A percentile compares a stretch with the other conserved stretches of the same genome.
Evolutionary conservation across 2,888 invertebrate species (phyloP).

Genomic region (Athetis lepigone): DNA sequence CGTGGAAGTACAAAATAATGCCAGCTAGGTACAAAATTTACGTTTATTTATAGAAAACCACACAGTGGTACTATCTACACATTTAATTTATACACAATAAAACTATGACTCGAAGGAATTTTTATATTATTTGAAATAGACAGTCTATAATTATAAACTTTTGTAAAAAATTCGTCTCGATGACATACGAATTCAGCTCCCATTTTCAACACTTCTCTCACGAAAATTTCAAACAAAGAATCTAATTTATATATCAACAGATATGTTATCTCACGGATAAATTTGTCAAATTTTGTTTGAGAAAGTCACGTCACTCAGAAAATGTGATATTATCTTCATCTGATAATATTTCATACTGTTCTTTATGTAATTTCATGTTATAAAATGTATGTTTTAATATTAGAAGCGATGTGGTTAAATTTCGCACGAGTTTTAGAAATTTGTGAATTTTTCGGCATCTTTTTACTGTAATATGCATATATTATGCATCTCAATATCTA

Average conservation of each 20-base stretch:
- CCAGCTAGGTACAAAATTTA: slow-evolving; percentile 60
- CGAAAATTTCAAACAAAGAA: background rate
- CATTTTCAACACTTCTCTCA: slow-evolving; percentile 1
- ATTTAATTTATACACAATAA: slow-evolving; percentile 40
- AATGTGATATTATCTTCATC: slow-evolving; percentile 7
- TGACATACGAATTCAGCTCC: slow-evolving; percentile 58
- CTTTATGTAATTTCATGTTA: slow-evolving; percentile 29
- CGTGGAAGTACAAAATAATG: slow-evolving; percentile 34
- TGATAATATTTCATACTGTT: slow-evolving; percentile 17
- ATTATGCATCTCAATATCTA: no score
- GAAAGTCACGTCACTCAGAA: slow-evolving; percentile 20
- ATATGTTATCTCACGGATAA: slow-evolving; percentile 28
- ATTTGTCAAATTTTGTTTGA: slow-evolving; percentile 9
- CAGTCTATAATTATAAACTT: slow-evolving; percentile 64
- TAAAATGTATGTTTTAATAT: no score
- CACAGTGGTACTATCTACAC: slow-evolving; percentile 54
- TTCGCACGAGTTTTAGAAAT: no score
- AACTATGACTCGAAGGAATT: slow-evolving; percentile 58
- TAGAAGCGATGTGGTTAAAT: no score
- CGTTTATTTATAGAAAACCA: slow-evolving; percentile 54
- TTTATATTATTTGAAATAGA: slow-evolving; percentile 58
- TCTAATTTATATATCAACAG: slow-evolving; percentile 4
- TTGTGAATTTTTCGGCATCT: no score
- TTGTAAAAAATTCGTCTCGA: slow-evolving; percentile 40
- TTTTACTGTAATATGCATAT: no score